Evolutionary conservation across 92 coral and sea anemone genomes (phyloP).

Genomic region (Metridium senile): DNA sequence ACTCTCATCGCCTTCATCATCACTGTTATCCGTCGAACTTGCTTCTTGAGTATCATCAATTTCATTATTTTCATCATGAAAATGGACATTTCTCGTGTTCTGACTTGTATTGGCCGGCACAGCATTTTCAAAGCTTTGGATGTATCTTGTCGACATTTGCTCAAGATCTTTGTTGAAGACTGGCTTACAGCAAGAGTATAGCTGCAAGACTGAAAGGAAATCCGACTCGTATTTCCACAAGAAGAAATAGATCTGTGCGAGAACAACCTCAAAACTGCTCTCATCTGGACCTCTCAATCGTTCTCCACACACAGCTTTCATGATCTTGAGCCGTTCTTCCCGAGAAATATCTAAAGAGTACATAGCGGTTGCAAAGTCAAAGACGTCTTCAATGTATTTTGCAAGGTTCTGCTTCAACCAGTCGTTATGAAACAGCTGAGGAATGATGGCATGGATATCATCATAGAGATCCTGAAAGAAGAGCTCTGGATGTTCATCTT

Average conservation of each 20-base stretch:
- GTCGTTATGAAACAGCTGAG: conserved; percentile 24
- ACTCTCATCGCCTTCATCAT: conserved; percentile 11
- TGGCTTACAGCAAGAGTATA: conserved; percentile 18
- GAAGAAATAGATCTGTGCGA: conserved; percentile 37
- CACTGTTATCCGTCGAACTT: background rate
- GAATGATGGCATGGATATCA: conserved; percentile 16
- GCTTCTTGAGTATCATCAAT: background rate
- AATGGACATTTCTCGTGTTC: too few relatives aligned
- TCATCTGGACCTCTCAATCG: conserved; percentile 16
- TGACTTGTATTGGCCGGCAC: too few relatives aligned
- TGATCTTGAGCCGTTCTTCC: conserved; percentile 30
- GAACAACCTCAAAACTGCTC: conserved; percentile 2
- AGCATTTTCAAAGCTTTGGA: conserved; percentile 18
- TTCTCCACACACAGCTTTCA: conserved; percentile 57
- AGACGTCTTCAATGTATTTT: conserved; percentile 43
- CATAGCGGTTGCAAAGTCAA: conserved; percentile 41
- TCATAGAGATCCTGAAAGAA: conserved; percentile 23
- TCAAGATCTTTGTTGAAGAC: conserved; percentile 26
- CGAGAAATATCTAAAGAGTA: conserved; percentile 24
- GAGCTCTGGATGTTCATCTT: conserved; percentile 4
- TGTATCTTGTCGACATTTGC: conserved; percentile 16
- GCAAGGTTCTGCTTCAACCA: conserved; percentile 34
- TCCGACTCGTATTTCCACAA: conserved; percentile 46
- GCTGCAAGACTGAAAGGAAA: conserved; percentile 38
- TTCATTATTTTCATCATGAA: conserved; percentile 16